Evolutionary conservation across 2,888 invertebrate genomes (phyloP), one percentile per base, ranked within the genome.

Genomic region (Latrodectus elegans): DNA sequence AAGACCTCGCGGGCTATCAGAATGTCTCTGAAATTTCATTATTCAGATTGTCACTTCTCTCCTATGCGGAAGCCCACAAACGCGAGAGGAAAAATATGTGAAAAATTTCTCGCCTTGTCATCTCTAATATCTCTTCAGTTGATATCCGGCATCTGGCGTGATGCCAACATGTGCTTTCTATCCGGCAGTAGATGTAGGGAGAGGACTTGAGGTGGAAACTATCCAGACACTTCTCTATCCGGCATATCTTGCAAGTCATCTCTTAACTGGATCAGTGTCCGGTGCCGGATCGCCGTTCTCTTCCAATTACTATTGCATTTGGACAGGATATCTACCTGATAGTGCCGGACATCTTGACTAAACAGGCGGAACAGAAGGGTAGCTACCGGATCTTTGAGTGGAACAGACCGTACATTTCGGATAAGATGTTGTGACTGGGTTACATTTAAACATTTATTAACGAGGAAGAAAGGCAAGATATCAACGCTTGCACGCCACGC

Each of bases 161-260:
- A 17, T 51, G 68, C 78, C 84, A 78, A 49, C 78, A 78, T 74
- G 51, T 84, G 78, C 67, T 77, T 73, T 77, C 65, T 77, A 53
- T 84, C 82, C 38, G 6, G 71, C 11, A 22, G 38, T 8, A n/a
- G 14, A 14, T 70, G 64, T 1, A 38, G 38, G 26, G 55, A 64
- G 77, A 68, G 53, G 64, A 73, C 26, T 52, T 67, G 51, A 60
- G 60, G 60, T n/a, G 60, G 81, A 81, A 67, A 73, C 73, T 67
- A 78, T 73, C 73, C 84, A 73, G 84, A 68, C 81, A 65, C 15
- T 53, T 55, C 11, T 60, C 72, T 71, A 84, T 78, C 67, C 72
- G 84, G 84, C 78, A 73, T 84, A 78, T 84, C 84, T 84, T 64
- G 67, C 38, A 67, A 78, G 55, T 78, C 73, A 81, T 73, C 73